These are phyloP conservation scores for Sebastes vulpes DNA, from an alignment of 2,797 vertebrate genomes.

Conservation along the genomic window DNA sequence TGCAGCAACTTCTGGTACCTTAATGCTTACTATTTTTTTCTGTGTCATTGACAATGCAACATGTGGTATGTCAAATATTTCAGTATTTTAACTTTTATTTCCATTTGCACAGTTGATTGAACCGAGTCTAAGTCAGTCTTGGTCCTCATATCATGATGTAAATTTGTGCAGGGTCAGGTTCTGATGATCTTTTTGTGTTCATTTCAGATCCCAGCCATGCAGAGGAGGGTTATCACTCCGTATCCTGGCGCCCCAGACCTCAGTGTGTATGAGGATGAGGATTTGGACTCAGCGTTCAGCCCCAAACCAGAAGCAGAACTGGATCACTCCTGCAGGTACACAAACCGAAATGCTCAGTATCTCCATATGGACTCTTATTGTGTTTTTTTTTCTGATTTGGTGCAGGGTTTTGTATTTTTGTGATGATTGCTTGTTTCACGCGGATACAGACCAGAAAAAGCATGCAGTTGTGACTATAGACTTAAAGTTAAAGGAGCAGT, in stretches of 20 bases:
- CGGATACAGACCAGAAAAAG: neutral
- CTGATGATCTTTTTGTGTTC: neutral
- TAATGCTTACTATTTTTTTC: neutral
- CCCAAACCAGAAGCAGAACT: slow-evolving; percentile 85
- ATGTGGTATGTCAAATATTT: neutral
- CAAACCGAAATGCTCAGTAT: neutral
- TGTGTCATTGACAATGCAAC: neutral
- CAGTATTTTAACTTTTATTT: neutral
- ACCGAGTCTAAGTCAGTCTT: neutral
- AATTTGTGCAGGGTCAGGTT: neutral
- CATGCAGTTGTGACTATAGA: neutral
- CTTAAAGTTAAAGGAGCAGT: neutral
- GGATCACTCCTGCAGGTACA: slow-evolving; percentile 89
- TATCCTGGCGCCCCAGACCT: slow-evolving; percentile 94
- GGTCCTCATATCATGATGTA: neutral
- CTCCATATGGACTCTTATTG: neutral
- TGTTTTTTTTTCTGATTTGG: neutral
- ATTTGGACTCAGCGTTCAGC: slow-evolving; percentile 85
- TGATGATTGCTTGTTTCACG: neutral
- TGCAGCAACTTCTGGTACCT: neutral
- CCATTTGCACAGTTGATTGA: neutral
- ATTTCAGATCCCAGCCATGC: slow-evolving; percentile 95
- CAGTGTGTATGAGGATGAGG: slow-evolving; percentile 89
- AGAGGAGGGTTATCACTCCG: slow-evolving; percentile 93
- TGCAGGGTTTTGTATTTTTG: neutral